Percentiles rank a stretch among this genome's conserved stretches.
Conservation (phyloP, 2,113 vertebrate species). For the Diphyllodes magnificus region DNA sequence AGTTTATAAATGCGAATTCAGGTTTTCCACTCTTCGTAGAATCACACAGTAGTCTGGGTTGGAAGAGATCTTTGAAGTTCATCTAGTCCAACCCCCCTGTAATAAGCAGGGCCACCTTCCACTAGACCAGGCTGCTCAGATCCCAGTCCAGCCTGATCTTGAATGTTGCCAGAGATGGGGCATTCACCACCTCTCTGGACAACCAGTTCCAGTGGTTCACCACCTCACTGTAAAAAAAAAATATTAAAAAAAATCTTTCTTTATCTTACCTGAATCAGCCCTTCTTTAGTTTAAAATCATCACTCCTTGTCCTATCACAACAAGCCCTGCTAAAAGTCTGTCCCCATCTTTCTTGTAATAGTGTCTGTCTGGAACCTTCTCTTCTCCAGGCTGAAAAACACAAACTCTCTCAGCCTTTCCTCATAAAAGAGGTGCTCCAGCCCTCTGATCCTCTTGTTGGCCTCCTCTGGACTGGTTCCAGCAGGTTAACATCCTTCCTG, state of each 20-base stretch:
- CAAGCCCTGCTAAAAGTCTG: neutral
- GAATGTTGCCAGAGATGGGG: no score
- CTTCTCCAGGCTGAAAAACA: neutral
- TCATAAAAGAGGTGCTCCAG: neutral
- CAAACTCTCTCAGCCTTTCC: neutral
- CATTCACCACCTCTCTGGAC: neutral
- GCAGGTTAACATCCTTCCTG: accelerated
- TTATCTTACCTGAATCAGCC: neutral
- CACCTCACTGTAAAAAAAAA: neutral
- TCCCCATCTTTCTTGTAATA: neutral
- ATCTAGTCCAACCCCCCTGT: neutral
- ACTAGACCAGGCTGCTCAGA: neutral
- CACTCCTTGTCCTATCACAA: neutral
- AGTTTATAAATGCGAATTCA: neutral
- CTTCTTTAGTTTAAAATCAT: neutral
- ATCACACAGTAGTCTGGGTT: neutral
- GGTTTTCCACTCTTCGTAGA: neutral
- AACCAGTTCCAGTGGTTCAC: neutral
- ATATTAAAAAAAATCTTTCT: neutral
- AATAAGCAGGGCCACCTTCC: no score
- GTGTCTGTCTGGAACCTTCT: neutral
- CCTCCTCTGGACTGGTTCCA: neutral
- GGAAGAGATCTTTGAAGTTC: neutral
- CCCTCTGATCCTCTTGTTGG: neutral
- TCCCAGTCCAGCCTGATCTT: neutral